Percentiles rank a stretch among this genome's conserved stretches.
Evolutionary conservation across 2,888 invertebrate genomes (phyloP).

Genomic region (Cynaeus angustus): DNA sequence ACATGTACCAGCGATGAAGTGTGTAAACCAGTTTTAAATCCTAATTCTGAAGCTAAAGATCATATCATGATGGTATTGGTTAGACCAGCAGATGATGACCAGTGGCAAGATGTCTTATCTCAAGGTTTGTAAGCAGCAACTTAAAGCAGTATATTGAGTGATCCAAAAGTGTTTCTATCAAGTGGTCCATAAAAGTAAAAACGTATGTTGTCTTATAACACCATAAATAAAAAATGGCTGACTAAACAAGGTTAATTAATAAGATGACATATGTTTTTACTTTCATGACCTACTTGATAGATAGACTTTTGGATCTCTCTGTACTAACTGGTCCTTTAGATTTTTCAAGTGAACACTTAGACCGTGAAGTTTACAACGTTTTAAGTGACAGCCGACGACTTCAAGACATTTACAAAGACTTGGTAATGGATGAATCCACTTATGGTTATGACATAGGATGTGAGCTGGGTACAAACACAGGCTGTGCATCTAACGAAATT

Average conservation of each 20-base stretch:
- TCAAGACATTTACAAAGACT: conserved; percentile 59
- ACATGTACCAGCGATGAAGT: conserved; percentile 81
- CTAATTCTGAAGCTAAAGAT: conserved; percentile 74
- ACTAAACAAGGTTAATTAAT: too few species aligned
- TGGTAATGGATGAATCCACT: conserved; percentile 71
- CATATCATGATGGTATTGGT: conserved; percentile 86
- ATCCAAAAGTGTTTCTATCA: too few species aligned
- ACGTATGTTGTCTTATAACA: too few species aligned
- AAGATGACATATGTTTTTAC: too few species aligned
- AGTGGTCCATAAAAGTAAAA: too few species aligned
- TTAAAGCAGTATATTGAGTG: too few species aligned
- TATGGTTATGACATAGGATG: conserved; percentile 71
- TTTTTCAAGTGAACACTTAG: conserved; percentile 47
- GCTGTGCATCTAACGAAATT: conserved; percentile 81
- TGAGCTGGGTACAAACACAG: conserved; percentile 74
- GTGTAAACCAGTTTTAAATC: conserved; percentile 80
- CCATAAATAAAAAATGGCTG: too few species aligned
- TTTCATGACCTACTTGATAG: too few species aligned
- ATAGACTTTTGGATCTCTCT: too few species aligned
- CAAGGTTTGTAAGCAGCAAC: conserved; percentile 59
- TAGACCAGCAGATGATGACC: conserved; percentile 77
- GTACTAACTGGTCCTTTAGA: too few species aligned
- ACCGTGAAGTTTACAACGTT: conserved; percentile 52
- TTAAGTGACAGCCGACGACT: conserved; percentile 52
- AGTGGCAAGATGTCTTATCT: conserved; percentile 71